phyloP scores from a whole-genome alignment of 2,888 invertebrate species.

The Drosophila seclusa region DNA sequence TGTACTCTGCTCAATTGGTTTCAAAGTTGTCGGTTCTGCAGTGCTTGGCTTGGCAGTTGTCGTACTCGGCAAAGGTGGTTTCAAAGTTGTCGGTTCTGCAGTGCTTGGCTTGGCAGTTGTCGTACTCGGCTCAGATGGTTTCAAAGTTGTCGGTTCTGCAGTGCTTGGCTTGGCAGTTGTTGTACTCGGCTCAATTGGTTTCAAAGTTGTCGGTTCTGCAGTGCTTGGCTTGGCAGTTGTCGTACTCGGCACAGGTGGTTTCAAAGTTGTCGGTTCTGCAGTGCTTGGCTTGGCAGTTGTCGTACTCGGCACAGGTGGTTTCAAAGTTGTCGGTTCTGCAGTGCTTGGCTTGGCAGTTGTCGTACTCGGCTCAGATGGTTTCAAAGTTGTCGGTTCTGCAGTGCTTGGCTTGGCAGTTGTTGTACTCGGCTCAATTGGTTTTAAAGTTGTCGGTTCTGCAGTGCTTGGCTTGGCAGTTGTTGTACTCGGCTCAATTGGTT shows the following conservation, averaged over 20 bases:
- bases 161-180: background rate
- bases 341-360: background rate
- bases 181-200: background rate
- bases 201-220: background rate
- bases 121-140: background rate
- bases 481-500: background rate
- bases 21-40: rapidly evolving
- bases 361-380: background rate
- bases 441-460: background rate
- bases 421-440: background rate
- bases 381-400: background rate
- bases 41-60: too few species aligned
- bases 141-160: background rate
- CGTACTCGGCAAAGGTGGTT: too few species aligned
- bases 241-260: background rate
- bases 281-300: background rate
- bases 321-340: background rate
- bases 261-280: background rate
- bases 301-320: background rate
- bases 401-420: background rate
- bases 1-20: too few species aligned
- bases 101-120: too few species aligned
- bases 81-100: rapidly evolving
- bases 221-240: too few species aligned
- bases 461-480: background rate